Evolutionary conservation across 2,888 invertebrate species (phyloP), one percentile per base, ranked within the genome.

Genomic region (Elmis aenea): DNA sequence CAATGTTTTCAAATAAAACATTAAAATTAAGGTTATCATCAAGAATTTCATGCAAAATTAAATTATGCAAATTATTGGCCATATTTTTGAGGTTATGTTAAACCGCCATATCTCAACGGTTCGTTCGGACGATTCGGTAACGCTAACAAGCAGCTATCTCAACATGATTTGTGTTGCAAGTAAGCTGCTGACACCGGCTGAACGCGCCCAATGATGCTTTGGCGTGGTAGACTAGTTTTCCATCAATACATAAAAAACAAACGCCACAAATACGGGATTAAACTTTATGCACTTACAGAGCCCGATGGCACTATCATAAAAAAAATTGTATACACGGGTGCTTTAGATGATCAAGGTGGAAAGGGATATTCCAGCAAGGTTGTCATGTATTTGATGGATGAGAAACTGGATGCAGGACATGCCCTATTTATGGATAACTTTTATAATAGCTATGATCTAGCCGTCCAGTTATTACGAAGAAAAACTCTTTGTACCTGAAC

Each of bases 241-340:
- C 38, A 50, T 3, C 53, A 57, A 38, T 56, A 54, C 36, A 35
- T 48, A 8, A 47, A 46, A 29, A 42, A 42, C 13, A 55, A 58
- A 42, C 33, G 28, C 13, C 52, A 52, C 22, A 52, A 49, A 22
- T 55, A 56, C 43, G 58, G 52, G 3, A 42, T 55, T 3, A 57
- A 56, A 45, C 37, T 58, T 12, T 58, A 55, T 33, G 27, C 49
- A 13, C 34, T 54, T 24, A 40, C 45, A 13, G 50, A 52, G 21
- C 40, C 46, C 9, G 26, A 43, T 26, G 54, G 49, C 2, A 30
- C 48, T 5, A 29, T 51, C 24, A 20, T 49, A 26, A 54, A 53
- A 39, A 33, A 51, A 26, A 31, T 42, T 5, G 31, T 55, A 15
- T 59, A 57, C 39, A 48, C 48, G 22, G 56, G 59, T 26, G 38